Base-by-base conservation (phyloP, 1,140 invertebrate genomes). In the Psix sp. region DNA sequence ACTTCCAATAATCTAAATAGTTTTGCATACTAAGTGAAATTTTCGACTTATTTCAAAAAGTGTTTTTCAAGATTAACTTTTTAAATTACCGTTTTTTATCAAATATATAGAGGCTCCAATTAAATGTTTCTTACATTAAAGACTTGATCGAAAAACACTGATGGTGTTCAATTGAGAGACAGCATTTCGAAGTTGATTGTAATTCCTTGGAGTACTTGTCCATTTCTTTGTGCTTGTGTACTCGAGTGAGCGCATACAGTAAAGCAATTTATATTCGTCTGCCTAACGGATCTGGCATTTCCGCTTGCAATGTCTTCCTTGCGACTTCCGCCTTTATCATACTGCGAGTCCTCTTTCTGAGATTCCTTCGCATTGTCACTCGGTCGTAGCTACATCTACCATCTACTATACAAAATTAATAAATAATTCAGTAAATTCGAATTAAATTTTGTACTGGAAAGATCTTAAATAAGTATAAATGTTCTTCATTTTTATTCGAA, bases 181-280 rank as follows among this genome's bases (percentile, higher is more conserved):
- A 75, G 51, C 74, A 77, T 81, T 79, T 77, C 56, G 56, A 79
- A 82, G 80, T 82, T 80, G 77, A 73, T 73, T 48, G 73, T 80
- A 77, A 78, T 70, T 80, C 78, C 78, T 67, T 62, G 35, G 31
- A 29, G 21, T 63, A 45, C 16, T 57, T 17, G 40, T 38, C 10
- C 31, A 13, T 39, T 36, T 38, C 39, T 66, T 73, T 70, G 42
- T 72, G 48, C 43, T 56, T 39, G 54, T 11, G 33, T 38, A 46
- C 42, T 7, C 33, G 29, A 59, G 51, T 36, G 11, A 49, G 67
- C 24, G 17, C 49, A 45, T 24, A 46, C 39, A 60, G 45, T 51
- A 59, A 36, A 65, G 76, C 76, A 68, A 80, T 80, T 78, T 78
- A 74, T 78, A 78, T 76, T 77, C 70, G 68, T 77, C 63, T 33